Base-by-base conservation (phyloP, 2,113 vertebrate species). In the Saguinus midas region DNA sequence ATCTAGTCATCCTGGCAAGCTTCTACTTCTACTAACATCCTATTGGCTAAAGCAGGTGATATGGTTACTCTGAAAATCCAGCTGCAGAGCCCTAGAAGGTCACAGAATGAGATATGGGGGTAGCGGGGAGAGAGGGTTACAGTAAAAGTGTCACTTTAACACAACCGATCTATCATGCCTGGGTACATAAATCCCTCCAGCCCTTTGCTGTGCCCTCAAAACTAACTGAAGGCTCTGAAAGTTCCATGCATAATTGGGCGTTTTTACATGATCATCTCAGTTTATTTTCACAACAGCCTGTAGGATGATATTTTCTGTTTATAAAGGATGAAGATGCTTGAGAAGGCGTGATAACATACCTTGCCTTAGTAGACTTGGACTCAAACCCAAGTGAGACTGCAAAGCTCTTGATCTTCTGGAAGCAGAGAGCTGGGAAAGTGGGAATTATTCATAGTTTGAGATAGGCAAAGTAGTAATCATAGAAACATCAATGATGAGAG, bases 271-370 rank as follows among this genome's bases (percentile, higher is more conserved):
- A 50, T 17, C 3, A 55, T 75, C 21, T 7, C 27, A 40, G 79
- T 79, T 92, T 61, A 82, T 96, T 82, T 86, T 64, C 37, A 64
- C 14, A 95, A 35, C 4, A 73, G 27, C 11, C 11, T 58, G 16
- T 61, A 64, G 64, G 8, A 55, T 40, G 32, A 32, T 75, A 25
- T 45, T 50, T 94, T 92, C 50, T 86, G 9, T 80, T 90, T 37
- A 52, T 12, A 70, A 50, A 87, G 78, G 52, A 82, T 68, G 8
- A 87, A 88, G 29, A 29, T 66, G 13, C 66, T 35, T 29, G n/a
- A 80, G 6, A 17, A 32, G 50, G 12, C 79, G 14, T 75, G 3
- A 17, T 48, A 37, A 37, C n/a, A 0, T 55, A 48, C 43, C 21
- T 61, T 91, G 9, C 6, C 17, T 75, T 29, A 8, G 1, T 87